A percentile compares a stretch with the other conserved stretches of the same genome.
Conservation (phyloP, 2,888 invertebrate genomes). For the Spodoptera picta region DNA sequence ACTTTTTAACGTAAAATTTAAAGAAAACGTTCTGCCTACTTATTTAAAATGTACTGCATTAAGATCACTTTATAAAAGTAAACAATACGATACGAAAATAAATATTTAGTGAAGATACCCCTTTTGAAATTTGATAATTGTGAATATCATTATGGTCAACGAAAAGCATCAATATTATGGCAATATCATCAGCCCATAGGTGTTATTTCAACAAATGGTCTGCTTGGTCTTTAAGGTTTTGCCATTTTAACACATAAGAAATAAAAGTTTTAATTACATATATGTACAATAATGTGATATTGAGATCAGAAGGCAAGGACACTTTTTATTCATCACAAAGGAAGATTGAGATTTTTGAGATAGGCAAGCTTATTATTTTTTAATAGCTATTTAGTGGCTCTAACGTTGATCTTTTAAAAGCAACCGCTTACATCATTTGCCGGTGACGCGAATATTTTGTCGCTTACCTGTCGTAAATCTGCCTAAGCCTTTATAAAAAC, state of each 20-base stretch:
- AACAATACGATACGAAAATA: constrained; percentile 2
- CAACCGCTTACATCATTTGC: too few species aligned
- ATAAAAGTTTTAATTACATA: constrained; percentile 82
- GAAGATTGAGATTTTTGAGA: constrained; percentile 24
- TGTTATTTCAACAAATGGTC: constrained; percentile 9
- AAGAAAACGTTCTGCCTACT: neutral
- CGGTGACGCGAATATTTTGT: too few species aligned
- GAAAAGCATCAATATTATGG: constrained; percentile 14
- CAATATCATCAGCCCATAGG: constrained; percentile 3
- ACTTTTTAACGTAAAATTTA: constrained; percentile 6
- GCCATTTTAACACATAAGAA: constrained; percentile 65
- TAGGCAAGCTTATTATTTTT: neutral
- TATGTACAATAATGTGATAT: constrained; percentile 84
- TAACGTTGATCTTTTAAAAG: too few species aligned
- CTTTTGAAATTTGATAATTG: constrained; percentile 20
- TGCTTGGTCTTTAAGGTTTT: constrained; percentile 39
- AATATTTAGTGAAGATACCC: constrained; percentile 36
- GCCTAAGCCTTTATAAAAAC: too few species aligned
- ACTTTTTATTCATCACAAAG: constrained; percentile 77
- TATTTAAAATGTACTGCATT: constrained; percentile 8
- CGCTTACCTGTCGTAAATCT: too few species aligned
- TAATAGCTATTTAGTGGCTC: too few species aligned
- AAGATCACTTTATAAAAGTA: constrained; percentile 1
- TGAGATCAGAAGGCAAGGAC: constrained; percentile 77
- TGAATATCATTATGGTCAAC: constrained; percentile 10